Base-by-base conservation (phyloP, 2,113 vertebrate species). In the Nettapus auritus region DNA sequence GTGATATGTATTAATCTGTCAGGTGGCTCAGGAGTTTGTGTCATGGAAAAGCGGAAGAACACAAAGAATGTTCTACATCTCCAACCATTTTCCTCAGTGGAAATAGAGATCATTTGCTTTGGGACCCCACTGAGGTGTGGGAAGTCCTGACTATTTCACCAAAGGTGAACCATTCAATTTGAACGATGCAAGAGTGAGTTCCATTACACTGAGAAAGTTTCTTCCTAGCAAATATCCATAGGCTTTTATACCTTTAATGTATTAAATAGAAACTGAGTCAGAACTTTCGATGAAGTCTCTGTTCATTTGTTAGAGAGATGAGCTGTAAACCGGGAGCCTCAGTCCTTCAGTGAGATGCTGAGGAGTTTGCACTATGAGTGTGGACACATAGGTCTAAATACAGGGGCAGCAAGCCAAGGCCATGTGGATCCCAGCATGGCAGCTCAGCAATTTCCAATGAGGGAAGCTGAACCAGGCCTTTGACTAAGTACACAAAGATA, bases 1-100 rank as follows among this genome's bases (percentile, higher is more conserved):
- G 94, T 88, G 88, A 88, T 90, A 68, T 74, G 48, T 91, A 93
- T 96, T 95, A 95, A 96, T 88, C 79, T 93, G 92, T 93, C 92
- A 94, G 90, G 90, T 86, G 73, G 90, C 95, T 96, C 68, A 78
- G 76, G 82, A 90, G 46, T 86, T 82, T 90, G 3, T 81, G 64
- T 64, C 73, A 78, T 55, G 59, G 80, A 63, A 86, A 90, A 93
- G 59, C 70, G 86, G 70, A 92, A 95, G 88, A 92, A 69, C 80
- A 70, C 73, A 89, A 68, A 78, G 92, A 67, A 63, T 74, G 76
- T 66, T 90, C 88, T 70, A 23, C 1, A 4, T 77, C 92, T 90
- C 75, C 75, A 88, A 70, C 69, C 64, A 57, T 81, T 82, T 88
- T 88, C 71, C 25, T 42, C 25, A 62, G 38, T 63, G 36, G 75